A percentile compares a stretch with the other conserved stretches of the same genome.
phyloP scores from a whole-genome alignment of 2,888 invertebrate species.

The Papilio demoleus region DNA sequence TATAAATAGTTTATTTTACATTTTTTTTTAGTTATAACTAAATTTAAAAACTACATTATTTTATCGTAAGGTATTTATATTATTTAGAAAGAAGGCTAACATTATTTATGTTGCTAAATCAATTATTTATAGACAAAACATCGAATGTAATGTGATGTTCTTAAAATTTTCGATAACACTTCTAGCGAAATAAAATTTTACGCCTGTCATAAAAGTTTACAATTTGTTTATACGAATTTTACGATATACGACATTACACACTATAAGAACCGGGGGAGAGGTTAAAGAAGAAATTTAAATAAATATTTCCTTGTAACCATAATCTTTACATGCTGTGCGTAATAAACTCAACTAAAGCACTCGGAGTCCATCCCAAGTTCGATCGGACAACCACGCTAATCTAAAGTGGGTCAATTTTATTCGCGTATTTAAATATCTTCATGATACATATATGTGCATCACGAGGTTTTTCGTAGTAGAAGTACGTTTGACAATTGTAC shows the following conservation, averaged over 20 bases:
- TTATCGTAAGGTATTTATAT: background rate
- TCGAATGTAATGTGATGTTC: constrained; percentile 26
- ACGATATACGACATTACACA: constrained; percentile 9
- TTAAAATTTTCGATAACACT: constrained; percentile 16
- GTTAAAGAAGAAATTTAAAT: too few relatives aligned
- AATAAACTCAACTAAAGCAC: too few relatives aligned
- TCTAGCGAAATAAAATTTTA: constrained; percentile 28
- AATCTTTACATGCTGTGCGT: too few relatives aligned
- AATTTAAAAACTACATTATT: background rate
- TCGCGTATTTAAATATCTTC: too few relatives aligned
- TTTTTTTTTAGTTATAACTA: background rate
- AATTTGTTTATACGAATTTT: constrained; percentile 20
- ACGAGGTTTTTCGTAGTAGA: too few relatives aligned
- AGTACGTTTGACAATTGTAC: too few relatives aligned
- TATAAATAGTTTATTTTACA: background rate
- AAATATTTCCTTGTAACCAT: too few relatives aligned
- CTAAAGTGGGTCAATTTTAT: too few relatives aligned
- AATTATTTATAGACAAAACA: background rate
- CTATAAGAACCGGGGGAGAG: background rate
- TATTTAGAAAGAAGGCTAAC: too few relatives aligned
- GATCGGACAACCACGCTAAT: too few relatives aligned
- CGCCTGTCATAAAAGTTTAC: constrained; percentile 27
- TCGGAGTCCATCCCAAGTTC: too few relatives aligned
- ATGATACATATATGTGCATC: too few relatives aligned
- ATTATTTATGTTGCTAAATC: background rate